Evolutionary conservation across 2,113 vertebrate species (phyloP).

Genomic region (Zeus faber): DNA sequence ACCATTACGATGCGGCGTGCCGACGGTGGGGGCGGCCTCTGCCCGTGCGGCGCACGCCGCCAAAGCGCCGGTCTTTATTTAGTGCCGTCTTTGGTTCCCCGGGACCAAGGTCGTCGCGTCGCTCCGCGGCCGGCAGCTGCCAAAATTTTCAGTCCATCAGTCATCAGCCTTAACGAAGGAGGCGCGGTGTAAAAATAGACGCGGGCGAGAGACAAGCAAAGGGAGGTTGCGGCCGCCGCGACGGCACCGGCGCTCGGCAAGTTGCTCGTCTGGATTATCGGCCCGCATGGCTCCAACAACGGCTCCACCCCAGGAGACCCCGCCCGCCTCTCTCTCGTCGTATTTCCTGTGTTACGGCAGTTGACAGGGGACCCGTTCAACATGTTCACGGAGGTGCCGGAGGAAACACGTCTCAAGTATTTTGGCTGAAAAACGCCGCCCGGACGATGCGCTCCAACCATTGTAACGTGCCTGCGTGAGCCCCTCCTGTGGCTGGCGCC

Average conservation of each 20-base stretch:
- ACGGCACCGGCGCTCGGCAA: constrained; percentile 47
- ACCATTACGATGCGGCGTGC: constrained; percentile 22
- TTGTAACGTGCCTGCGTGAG: too few species aligned
- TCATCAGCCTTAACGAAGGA: constrained; percentile 68
- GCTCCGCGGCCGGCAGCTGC: constrained; percentile 50
- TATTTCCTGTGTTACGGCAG: too few species aligned
- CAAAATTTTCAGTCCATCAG: constrained; percentile 66
- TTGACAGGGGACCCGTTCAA: too few species aligned
- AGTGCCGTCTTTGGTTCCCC: constrained; percentile 50
- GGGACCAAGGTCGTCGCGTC: constrained; percentile 69
- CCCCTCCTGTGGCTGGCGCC: too few species aligned
- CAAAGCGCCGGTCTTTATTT: too few species aligned
- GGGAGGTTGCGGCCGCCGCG: constrained; percentile 47
- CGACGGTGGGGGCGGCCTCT: constrained; percentile 18
- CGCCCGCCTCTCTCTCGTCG: neutral
- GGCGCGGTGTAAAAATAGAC: constrained; percentile 66
- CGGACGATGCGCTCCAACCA: too few species aligned
- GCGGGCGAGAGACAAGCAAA: constrained; percentile 48
- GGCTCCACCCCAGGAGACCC: neutral
- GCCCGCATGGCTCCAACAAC: constrained; percentile 33
- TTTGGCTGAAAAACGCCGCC: too few species aligned
- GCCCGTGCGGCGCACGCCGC: constrained; percentile 18
- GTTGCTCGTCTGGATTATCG: constrained; percentile 49
- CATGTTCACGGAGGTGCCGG: too few species aligned
- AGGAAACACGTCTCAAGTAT: too few species aligned